These are phyloP conservation scores for Mionectes olivaceus DNA, from an alignment of 2,797 vertebrate genomes.

Conservation along the genomic window DNA sequence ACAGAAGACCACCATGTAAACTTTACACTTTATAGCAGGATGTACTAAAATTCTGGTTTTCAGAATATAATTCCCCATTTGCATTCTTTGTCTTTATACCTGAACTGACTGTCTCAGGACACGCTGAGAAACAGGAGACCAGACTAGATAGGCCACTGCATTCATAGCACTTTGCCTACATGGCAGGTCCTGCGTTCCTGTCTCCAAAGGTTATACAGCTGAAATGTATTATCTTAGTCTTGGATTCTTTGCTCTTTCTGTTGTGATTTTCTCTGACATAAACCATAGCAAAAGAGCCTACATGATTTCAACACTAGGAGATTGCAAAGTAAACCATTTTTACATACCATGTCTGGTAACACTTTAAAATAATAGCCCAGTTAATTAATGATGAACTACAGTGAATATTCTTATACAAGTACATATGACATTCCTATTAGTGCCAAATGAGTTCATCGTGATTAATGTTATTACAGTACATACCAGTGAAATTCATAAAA, in stretches of 20 bases:
- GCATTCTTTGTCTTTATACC: not conserved
- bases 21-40: not conserved
- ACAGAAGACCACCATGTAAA: not conserved
- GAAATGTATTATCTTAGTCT: conserved; percentile 66
- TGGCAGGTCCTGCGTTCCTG: not conserved
- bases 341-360: conserved; percentile 86
- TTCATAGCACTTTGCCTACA: not conserved
- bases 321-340: conserved; percentile 84
- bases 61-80: not conserved
- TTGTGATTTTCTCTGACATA: conserved; percentile 80
- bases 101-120: not conserved
- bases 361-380: conserved; percentile 84
- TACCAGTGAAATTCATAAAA: conserved; percentile 71
- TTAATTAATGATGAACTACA: conserved; percentile 85
- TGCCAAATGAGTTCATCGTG: conserved; percentile 82
- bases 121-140: not conserved
- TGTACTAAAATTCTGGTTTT: not conserved
- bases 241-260: conserved; percentile 63
- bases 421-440: conserved; percentile 81
- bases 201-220: conserved; percentile 67
- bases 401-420: conserved; percentile 81
- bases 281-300: conserved; percentile 76
- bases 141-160: not conserved
- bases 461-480: conserved; percentile 84
- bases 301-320: conserved; percentile 80